Evolutionary conservation across 2,113 vertebrate genomes (phyloP), one percentile per base, ranked within the genome.

Genomic region (Callospermophilus lateralis): DNA sequence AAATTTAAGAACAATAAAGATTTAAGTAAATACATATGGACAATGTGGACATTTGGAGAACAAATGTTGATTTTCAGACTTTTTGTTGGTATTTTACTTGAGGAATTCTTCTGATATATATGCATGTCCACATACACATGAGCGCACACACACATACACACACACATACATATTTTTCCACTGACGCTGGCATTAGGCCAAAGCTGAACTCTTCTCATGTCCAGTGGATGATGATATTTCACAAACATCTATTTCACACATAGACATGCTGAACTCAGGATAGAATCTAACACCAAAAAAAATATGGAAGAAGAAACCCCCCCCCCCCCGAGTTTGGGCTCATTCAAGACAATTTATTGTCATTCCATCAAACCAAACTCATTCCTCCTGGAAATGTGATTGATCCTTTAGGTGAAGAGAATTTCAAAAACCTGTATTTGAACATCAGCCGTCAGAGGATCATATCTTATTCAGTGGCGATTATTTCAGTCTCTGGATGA

Each of bases 1-100:
- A 97, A 90, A 53, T 63, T 93, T 86, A 94, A 92, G 86, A 90
- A 91, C 74, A 85, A 96, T 94, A 70, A 80, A 68, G 53, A 93
- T 95, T 96, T 96, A 70, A 97, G 92, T 90, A 97, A 96, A 89
- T 91, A 42, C 97, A 77, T 93, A 89, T 97, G 95, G 51, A 93
- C 45, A 65, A 6, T 58, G 8, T 80, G 51, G 78, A 94, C 95
- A 95, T 97, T 98, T 98, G 97, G 96, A 95, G 84, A 97, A 81
- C 96, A 97, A 97, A 97, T 97, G 97, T 88, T 85, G 73, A 88
- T 84, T 92, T 89, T 65, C 39, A 74, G 70, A 37, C 42, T 83
- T 85, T 17, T 13, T 72, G 30, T 79, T 89, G 63, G 16, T 61
- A 93, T 94, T 93, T 95, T 55, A 55, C 61, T 97, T 79, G 74